These are phyloP conservation scores for Lophotis ruficrista DNA, from an alignment of 2,113 vertebrate species.

Conservation along the genomic window DNA sequence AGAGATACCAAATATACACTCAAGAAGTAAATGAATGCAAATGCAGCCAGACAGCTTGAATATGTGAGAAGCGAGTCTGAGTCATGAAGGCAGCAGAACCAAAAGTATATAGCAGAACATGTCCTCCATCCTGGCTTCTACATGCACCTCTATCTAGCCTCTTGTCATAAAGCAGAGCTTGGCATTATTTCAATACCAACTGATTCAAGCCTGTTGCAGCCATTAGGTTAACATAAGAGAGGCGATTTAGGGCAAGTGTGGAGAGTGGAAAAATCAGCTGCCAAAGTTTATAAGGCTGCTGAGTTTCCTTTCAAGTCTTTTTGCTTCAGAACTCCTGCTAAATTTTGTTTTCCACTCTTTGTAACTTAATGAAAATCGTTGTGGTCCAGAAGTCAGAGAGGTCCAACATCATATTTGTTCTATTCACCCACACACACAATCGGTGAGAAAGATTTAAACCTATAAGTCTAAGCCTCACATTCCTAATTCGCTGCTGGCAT, in stretches of 20 bases:
- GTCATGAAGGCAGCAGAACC: slow-evolving; percentile 28
- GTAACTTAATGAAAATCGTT: neutral
- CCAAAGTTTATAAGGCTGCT: neutral
- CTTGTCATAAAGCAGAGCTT: slow-evolving; percentile 3
- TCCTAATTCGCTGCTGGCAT: neutral
- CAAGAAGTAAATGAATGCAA: slow-evolving; percentile 49
- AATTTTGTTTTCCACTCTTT: neutral
- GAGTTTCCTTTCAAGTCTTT: neutral
- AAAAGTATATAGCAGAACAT: slow-evolving; percentile 12
- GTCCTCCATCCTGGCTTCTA: neutral
- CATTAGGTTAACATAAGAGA: neutral
- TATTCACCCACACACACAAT: neutral
- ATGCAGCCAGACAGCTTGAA: slow-evolving; percentile 40
- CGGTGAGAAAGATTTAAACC: neutral
- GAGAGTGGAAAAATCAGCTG: neutral
- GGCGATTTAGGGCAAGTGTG: neutral
- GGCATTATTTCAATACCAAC: neutral
- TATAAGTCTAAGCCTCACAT: neutral
- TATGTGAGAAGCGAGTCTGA: neutral
- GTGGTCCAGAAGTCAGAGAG: neutral
- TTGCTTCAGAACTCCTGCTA: neutral
- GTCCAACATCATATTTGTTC: neutral
- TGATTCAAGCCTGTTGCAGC: neutral
- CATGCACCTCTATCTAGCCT: neutral
- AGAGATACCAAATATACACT: slow-evolving; percentile 1